Evolutionary conservation across 2,888 invertebrate genomes (phyloP), one percentile per base, ranked within the genome.

Genomic region (Subacronicta megacephala): DNA sequence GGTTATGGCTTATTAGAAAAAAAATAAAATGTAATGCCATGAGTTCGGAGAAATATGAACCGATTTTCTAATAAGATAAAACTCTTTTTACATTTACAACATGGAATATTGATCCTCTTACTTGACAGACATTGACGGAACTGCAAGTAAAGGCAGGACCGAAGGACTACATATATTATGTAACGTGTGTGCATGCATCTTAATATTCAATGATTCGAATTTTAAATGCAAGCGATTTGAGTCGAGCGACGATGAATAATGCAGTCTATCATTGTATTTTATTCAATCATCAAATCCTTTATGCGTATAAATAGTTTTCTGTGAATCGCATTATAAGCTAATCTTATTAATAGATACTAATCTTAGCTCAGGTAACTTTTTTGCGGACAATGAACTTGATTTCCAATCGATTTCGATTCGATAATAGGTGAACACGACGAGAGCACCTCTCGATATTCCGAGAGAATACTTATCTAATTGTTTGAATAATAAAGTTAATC

Each of bases 341-440:
- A 75, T 76, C 69, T 67, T 72, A 71, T 77, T 77, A 73, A 50
- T 53, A 68, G 65, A 75, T 75, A 69, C 33, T 74, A 62, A 74
- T 81, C 76, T 77, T 15, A 31, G 31, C 76, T 77, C 16, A 31
- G 31, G 41, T 49, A 66, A 66, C 50, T 52, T 70, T 61, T 65
- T 53, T 47, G 45, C 68, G 75, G 71, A 72, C 81, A 78, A 78
- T 77, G 77, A 81, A 80, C 78, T 68, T 63, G 56, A 57, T 64
- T 65, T 67, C 42, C 62, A 72, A 49, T 54, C 33, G 33, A 51
- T 60, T 64, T 31, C 29, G 20, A 49, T 35, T 71, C n/a, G 12
- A 13, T 44, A 38, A 54, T 50, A 47, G 31, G 51, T 17, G 20
- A 45, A 16, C 23, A 20, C 20, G 45, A 60, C 52, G 36, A 52